Evolutionary conservation across 2,888 invertebrate species (phyloP), one percentile per base, ranked within the genome.

Genomic region (Drosophila lacicola): DNA sequence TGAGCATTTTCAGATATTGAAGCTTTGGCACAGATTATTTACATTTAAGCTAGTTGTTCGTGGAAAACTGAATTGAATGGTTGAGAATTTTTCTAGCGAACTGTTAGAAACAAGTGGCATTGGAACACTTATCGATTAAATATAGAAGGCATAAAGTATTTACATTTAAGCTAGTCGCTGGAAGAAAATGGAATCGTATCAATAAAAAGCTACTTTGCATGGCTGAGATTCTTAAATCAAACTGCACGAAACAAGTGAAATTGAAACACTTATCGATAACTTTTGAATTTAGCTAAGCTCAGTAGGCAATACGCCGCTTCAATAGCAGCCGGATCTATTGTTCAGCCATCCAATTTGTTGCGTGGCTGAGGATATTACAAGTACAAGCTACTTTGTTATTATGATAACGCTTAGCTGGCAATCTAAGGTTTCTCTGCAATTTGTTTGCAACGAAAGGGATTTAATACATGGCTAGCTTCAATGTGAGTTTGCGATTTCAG

Each of bases 391-490:
- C 64, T 49, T 63, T 63, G 47, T 36, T 42, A 56, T 53, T 47
- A 44, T 53, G 51, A 47, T 46, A 41, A 55, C 37, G 50, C 21
- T 57, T 54, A 54, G 33, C 44, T 11, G 37, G 10, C 42, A 34
- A 21, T 14, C 45, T 17, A 17, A 25, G 6, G n/a, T 37, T 4
- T 46, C 39, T 5, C 5, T 10, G 49, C 13, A 53, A 34, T 49
- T 68, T 33, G 25, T 19, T 25, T 39, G 33, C 8, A 29, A 17
- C 25, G 21, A n/a, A 34, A 33, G 11, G 54, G 66, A 60, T 65
- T 74, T 70, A 56, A 70, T 57, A 56, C 60, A 46, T 70, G 76
- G 55, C 9, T 33, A 62, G 61, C 70, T 55, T 70, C 19, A 56
- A 63, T 74, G 25, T 58, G 54, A 60, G 62, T 46, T 74, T 79